phyloP scores from a whole-genome alignment of 1,140 invertebrate genomes.

The Lysiphlebus fabarum region DNA sequence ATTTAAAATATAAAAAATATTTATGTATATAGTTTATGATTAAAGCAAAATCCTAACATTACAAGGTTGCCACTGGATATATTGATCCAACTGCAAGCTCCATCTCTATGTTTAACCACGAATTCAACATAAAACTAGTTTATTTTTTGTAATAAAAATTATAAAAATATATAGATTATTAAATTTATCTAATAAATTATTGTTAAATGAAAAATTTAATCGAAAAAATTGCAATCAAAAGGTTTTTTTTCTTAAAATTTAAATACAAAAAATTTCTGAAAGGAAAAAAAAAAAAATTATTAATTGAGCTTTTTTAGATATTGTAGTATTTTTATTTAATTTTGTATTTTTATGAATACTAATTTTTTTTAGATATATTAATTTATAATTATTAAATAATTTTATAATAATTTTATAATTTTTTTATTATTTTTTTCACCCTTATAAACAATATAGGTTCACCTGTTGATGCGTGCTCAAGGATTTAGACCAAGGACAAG shows the following conservation, averaged over 20 bases:
- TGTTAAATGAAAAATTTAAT: no score
- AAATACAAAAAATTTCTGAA: no score
- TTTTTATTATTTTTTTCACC: background rate
- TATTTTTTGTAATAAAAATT: background rate
- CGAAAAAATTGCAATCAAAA: no score
- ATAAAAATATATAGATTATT: background rate
- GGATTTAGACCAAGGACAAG: constrained; percentile 13
- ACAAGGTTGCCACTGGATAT: constrained; percentile 38
- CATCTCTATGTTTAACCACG: constrained; percentile 25
- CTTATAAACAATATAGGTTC: constrained; percentile 24
- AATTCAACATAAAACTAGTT: background rate
- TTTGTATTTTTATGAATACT: no score
- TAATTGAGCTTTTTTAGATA: no score
- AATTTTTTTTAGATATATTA: no score
- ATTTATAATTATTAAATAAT: no score
- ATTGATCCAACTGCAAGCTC: constrained; percentile 41
- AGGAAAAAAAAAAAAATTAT: no score
- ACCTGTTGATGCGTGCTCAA: constrained; percentile 36
- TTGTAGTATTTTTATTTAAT: no score
- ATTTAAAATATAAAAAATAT: background rate
- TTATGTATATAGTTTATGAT: constrained; percentile 31
- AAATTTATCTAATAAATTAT: background rate
- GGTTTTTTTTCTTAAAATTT: no score
- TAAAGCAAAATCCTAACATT: constrained; percentile 40
- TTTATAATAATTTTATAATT: no score